phyloP scores from a whole-genome alignment of 2,797 vertebrate genomes.

The Centroberyx gerrardi region DNA sequence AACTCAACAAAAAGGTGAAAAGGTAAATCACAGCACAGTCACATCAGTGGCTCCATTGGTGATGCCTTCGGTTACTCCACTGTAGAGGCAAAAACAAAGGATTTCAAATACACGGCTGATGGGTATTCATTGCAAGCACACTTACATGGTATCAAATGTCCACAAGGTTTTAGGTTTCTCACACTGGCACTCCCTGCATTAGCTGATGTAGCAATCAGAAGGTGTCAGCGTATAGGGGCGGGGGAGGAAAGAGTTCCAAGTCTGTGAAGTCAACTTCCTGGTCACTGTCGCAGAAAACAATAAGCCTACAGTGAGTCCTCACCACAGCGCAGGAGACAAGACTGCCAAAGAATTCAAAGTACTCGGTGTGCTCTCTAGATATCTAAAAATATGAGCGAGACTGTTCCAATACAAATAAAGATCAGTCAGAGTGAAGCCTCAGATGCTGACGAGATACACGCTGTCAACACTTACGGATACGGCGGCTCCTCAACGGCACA shows the following conservation, averaged over 20 bases:
- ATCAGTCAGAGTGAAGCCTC: conserved; percentile 17
- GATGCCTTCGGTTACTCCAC: not conserved
- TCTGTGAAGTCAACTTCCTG: conserved; percentile 81
- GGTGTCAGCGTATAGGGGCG: conserved; percentile 81
- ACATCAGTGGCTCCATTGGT: conserved; percentile 7
- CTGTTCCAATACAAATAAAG: conserved; percentile 5
- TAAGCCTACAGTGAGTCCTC: conserved; percentile 1
- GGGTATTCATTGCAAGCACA: not conserved
- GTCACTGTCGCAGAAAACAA: conserved; percentile 70
- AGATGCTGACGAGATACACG: conserved; percentile 28
- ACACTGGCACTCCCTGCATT: not conserved
- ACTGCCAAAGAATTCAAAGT: conserved; percentile 3
- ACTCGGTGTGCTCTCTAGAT: not conserved
- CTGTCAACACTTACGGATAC: conserved; percentile 74
- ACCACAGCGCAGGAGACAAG: conserved; percentile 2
- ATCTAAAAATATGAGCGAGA: not conserved
- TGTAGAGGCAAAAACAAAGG: not conserved
- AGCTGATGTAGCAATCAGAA: conserved; percentile 55
- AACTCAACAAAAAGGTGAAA: conserved; percentile 25
- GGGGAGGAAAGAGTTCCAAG: conserved; percentile 82
- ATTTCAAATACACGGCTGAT: not conserved
- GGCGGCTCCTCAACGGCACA: conserved; percentile 77
- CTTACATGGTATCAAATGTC: not conserved
- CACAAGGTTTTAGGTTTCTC: not conserved
- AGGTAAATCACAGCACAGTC: not conserved